Conservation (phyloP, 2,797 vertebrate genomes). For the Syndactyla subalaris region DNA sequence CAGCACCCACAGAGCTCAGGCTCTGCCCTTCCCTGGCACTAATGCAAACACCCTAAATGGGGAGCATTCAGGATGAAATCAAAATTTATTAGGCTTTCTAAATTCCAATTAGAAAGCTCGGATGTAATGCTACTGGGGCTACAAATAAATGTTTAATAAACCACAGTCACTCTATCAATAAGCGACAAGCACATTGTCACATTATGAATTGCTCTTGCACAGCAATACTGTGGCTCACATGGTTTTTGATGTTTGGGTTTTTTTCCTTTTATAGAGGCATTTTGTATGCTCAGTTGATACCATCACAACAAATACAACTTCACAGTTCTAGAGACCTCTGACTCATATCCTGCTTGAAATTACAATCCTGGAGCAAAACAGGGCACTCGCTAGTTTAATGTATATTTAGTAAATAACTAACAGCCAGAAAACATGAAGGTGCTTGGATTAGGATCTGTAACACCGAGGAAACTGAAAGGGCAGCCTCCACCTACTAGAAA, state of each 20-base stretch:
- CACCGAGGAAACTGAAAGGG: not conserved
- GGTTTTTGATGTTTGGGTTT: not conserved
- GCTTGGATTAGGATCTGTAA: not conserved
- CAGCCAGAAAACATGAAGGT: not conserved
- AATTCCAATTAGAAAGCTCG: constrained; percentile 39
- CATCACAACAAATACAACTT: not conserved
- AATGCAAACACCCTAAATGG: not conserved
- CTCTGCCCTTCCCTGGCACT: not conserved
- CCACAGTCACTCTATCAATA: constrained; percentile 4
- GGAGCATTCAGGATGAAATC: constrained; percentile 8
- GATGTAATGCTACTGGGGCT: not conserved
- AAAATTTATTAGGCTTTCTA: constrained; percentile 48
- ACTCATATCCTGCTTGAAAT: not conserved
- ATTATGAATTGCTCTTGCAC: not conserved
- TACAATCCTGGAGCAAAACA: not conserved
- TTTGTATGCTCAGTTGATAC: constrained; percentile 3
- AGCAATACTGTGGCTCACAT: not conserved
- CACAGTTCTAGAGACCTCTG: not conserved
- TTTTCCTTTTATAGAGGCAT: not conserved
- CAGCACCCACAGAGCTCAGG: not conserved
- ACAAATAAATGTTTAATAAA: constrained; percentile 41
- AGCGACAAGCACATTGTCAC: constrained; percentile 1
- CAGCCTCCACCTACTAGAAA: not conserved
- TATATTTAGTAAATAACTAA: not conserved
- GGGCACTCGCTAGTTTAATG: not conserved